Conservation (phyloP, 2,888 invertebrate species). For the Amphipoea lucens region DNA sequence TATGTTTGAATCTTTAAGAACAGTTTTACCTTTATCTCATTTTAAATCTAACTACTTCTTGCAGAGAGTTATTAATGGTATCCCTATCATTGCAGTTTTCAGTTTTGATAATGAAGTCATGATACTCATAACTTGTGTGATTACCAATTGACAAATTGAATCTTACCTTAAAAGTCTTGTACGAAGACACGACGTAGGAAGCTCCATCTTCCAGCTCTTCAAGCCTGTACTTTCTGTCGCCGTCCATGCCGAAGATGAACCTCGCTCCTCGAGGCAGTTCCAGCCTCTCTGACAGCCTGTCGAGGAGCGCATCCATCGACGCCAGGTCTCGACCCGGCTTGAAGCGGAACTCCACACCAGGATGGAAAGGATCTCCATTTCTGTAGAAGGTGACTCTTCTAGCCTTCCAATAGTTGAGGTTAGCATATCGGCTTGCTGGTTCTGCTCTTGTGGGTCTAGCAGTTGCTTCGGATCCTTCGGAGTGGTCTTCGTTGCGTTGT, state of each 20-base stretch:
- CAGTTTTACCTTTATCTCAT: neutral
- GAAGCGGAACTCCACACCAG: conserved; percentile 96
- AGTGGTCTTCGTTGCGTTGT: conserved; percentile 85
- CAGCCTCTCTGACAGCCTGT: conserved; percentile 96
- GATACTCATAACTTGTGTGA: neutral
- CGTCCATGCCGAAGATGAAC: conserved; percentile 97
- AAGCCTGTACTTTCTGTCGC: conserved; percentile 94
- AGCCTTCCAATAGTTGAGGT: conserved; percentile 96
- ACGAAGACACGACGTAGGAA: conserved; percentile 97
- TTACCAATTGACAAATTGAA: neutral
- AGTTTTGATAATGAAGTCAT: too few relatives aligned
- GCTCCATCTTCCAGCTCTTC: conserved; percentile 97
- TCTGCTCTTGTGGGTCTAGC: conserved; percentile 91
- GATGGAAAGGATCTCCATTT: conserved; percentile 98
- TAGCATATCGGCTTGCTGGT: conserved; percentile 92
- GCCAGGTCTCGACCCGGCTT: conserved; percentile 97
- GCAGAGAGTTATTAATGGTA: neutral
- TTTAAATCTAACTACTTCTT: neutral
- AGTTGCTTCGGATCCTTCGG: conserved; percentile 84
- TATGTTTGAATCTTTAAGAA: neutral
- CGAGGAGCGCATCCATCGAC: conserved; percentile 95
- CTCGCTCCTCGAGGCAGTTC: conserved; percentile 96
- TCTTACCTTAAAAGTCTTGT: conserved; percentile 96
- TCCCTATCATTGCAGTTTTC: neutral
- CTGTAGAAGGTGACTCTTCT: conserved; percentile 96